phyloP scores from a whole-genome alignment of 2,113 vertebrate genomes.

The Nicator chloris region DNA sequence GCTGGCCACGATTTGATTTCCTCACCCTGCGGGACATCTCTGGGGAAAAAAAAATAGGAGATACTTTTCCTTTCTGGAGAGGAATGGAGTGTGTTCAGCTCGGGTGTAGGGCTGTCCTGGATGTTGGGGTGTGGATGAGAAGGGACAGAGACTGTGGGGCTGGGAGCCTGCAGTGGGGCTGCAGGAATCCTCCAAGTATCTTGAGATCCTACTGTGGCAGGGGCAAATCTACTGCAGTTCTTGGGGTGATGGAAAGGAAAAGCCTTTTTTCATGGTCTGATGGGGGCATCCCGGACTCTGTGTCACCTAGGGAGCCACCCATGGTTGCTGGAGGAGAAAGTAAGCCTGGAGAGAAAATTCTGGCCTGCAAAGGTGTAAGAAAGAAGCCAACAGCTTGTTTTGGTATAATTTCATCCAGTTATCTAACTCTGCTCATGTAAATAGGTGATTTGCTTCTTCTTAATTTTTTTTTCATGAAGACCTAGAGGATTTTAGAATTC shows the following conservation, averaged over 20 bases:
- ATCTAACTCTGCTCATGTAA: neutral
- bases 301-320: neutral
- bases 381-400: neutral
- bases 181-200: neutral
- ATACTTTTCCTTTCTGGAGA: neutral
- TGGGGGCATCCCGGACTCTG: too few relatives aligned
- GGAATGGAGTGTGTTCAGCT: accelerated
- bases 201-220: neutral
- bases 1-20: neutral
- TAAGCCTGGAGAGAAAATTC: neutral
- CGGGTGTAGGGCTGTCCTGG: neutral
- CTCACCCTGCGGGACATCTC: neutral
- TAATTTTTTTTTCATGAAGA: neutral
- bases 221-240: neutral
- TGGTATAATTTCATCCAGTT: neutral
- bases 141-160: neutral
- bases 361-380: neutral
- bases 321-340: neutral
- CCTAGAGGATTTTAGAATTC: neutral
- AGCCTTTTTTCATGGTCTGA: neutral
- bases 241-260: neutral
- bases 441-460: neutral
- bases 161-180: neutral
- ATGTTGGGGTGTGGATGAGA: neutral
- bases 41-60: neutral